Evolutionary conservation across 1,140 invertebrate species (phyloP).

Genomic region (Vanessa tameamea): DNA sequence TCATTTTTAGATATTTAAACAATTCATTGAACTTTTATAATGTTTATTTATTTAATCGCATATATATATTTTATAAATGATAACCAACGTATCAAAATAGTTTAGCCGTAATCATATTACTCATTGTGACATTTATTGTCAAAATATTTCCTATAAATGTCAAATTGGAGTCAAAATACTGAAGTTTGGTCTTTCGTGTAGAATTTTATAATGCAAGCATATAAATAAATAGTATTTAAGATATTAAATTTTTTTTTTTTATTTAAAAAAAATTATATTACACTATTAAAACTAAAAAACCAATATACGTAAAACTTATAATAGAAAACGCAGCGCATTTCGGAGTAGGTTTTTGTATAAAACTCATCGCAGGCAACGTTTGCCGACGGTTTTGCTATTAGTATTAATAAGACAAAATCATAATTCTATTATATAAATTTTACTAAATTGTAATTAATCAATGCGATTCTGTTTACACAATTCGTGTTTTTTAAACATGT

Average conservation of each 20-base stretch:
- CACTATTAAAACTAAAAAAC: too few species aligned
- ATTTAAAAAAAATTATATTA: too few species aligned
- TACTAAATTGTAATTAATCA: not conserved
- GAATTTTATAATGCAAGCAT: not conserved
- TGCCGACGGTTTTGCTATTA: too few species aligned
- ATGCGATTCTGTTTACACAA: too few species aligned
- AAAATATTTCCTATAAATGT: slow-evolving; percentile 9
- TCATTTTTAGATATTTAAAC: slow-evolving; percentile 53
- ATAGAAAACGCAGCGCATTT: too few species aligned
- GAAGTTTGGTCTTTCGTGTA: not conserved
- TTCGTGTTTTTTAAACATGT: too few species aligned
- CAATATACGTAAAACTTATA: too few species aligned
- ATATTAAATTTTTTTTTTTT: too few species aligned
- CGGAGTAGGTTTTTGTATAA: too few species aligned
- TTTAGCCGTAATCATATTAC: slow-evolving; percentile 6
- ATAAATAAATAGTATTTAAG: too few species aligned
- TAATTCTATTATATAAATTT: not conserved
- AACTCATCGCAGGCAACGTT: too few species aligned
- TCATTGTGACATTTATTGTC: slow-evolving; percentile 7
- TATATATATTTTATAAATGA: slow-evolving; percentile 3
- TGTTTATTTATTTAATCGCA: slow-evolving; percentile 18
- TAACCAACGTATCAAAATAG: slow-evolving; percentile 15
- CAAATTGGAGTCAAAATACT: slow-evolving; percentile 13
- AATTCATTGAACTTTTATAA: slow-evolving; percentile 16
- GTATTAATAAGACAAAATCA: too few species aligned